phyloP scores from a whole-genome alignment of 2,113 vertebrate species.

The Hippocampus comes region DNA sequence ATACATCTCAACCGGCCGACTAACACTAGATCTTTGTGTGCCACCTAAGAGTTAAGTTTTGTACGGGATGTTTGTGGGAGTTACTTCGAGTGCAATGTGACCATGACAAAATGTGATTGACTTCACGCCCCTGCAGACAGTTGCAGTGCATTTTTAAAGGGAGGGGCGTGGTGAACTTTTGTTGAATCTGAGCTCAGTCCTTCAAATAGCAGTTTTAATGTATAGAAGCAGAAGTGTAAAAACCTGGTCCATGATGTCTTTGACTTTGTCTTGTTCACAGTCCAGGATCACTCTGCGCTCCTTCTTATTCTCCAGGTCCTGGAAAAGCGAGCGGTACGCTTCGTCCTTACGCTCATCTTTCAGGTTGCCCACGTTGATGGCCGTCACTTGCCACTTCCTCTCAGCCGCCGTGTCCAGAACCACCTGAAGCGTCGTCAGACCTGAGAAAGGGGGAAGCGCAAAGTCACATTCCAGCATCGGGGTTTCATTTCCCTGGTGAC shows the following conservation, averaged over 20 bases:
- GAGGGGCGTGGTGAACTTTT: too few relatives aligned
- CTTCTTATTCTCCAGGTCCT: constrained; percentile 96
- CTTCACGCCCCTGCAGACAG: too few relatives aligned
- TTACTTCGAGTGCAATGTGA: too few relatives aligned
- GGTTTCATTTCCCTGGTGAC: neutral
- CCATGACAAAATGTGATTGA: too few relatives aligned
- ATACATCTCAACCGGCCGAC: too few relatives aligned
- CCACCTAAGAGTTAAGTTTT: too few relatives aligned
- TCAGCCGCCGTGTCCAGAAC: constrained; percentile 96
- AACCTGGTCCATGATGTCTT: constrained; percentile 99
- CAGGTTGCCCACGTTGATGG: constrained; percentile 97
- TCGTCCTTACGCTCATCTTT: constrained; percentile 98
- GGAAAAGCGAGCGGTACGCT: constrained; percentile 94
- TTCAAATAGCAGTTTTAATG: neutral
- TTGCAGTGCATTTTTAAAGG: too few relatives aligned
- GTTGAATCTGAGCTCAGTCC: too few relatives aligned
- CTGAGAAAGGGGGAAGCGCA: constrained; percentile 56
- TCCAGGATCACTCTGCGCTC: constrained; percentile 95
- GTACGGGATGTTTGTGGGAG: too few relatives aligned
- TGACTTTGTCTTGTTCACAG: constrained; percentile 98
- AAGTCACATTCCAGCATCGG: neutral
- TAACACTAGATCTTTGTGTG: too few relatives aligned
- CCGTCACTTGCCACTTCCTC: constrained; percentile 98
- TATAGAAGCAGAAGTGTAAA: neutral
- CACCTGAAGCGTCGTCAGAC: constrained; percentile 92